phyloP scores from a whole-genome alignment of 1,140 invertebrate genomes.

The Argopecten irradians region DNA sequence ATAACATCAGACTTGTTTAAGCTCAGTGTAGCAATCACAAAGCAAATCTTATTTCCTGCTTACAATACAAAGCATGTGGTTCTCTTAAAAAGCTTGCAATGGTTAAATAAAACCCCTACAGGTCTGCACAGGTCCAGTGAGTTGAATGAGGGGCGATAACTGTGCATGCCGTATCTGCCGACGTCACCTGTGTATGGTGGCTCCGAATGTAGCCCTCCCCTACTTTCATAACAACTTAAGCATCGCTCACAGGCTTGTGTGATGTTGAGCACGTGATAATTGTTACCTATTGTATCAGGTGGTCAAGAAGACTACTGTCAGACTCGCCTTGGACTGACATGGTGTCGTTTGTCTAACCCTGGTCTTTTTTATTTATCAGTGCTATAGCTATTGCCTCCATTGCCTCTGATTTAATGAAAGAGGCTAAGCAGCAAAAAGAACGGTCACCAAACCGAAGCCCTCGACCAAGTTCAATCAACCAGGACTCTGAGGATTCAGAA shows the following conservation, averaged over 20 bases:
- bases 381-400: constrained; percentile 33
- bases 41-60: neutral
- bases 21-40: neutral
- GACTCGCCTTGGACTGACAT: neutral
- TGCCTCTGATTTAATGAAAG: constrained; percentile 52
- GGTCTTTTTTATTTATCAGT: constrained; percentile 32
- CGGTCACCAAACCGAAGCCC: constrained; percentile 35
- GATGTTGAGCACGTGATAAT: neutral
- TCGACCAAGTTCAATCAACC: constrained; percentile 32
- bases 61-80: neutral
- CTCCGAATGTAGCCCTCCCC: constrained; percentile 3
- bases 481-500: constrained; percentile 47
- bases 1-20: too few relatives aligned
- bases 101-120: neutral
- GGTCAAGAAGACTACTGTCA: neutral
- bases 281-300: neutral
- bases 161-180: neutral
- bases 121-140: neutral
- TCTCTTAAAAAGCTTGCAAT: neutral
- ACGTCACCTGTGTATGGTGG: neutral
- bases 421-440: constrained; percentile 28
- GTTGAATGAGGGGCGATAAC: neutral
- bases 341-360: neutral
- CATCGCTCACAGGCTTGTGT: neutral
- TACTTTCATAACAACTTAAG: neutral